Evolutionary conservation across 1,140 invertebrate genomes (phyloP).

Genomic region (Leptestheria dahalacensis): DNA sequence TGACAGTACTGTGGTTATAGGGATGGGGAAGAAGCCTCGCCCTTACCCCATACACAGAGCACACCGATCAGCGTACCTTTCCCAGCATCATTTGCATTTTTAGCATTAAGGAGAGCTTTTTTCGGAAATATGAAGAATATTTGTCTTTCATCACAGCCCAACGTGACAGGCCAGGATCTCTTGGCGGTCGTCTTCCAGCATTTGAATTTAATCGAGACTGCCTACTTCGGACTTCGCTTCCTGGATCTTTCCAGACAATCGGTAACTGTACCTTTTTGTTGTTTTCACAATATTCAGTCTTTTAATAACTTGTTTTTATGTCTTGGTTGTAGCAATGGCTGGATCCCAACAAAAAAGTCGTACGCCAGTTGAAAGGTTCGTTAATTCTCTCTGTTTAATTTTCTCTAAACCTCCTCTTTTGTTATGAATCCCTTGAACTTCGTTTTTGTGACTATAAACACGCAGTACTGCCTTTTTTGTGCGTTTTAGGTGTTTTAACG

Average conservation of each 20-base stretch:
- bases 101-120: neutral
- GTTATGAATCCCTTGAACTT: no score
- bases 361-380: constrained; percentile 56
- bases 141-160: constrained; percentile 51
- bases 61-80: no score
- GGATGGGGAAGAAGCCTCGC: no score
- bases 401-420: neutral
- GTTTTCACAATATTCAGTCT: neutral
- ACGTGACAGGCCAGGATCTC: constrained; percentile 64
- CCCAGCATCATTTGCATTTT: neutral
- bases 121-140: constrained; percentile 13
- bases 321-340: constrained; percentile 63
- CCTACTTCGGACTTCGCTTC: constrained; percentile 81
- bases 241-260: constrained; percentile 74
- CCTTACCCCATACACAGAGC: no score
- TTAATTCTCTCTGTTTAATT: neutral
- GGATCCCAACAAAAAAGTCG: constrained; percentile 65
- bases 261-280: constrained; percentile 34
- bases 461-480: neutral
- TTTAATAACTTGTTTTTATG: constrained; percentile 18
- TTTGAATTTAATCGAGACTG: constrained; percentile 77
- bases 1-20: no score
- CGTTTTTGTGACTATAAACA: no score
- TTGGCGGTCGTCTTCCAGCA: constrained; percentile 75
- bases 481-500: neutral